phyloP scores from a whole-genome alignment of 2,113 vertebrate genomes.

The Herpetotheres cachinnans region DNA sequence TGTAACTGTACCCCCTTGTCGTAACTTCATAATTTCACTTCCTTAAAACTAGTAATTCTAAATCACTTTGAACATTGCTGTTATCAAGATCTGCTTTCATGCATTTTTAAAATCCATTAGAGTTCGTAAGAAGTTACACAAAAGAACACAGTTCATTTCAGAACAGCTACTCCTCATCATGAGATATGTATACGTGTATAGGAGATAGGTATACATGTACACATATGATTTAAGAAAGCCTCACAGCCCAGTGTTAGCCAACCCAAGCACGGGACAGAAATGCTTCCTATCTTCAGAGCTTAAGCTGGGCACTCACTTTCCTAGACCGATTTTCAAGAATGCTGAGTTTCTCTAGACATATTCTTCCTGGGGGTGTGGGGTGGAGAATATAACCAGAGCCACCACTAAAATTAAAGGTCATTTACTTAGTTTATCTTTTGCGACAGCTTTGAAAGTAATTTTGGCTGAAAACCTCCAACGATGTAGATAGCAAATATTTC shows the following conservation, averaged over 20 bases:
- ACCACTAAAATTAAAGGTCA: background rate
- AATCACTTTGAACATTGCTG: background rate
- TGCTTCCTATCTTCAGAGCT: background rate
- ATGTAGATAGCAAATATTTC: too few relatives aligned
- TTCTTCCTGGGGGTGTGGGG: background rate
- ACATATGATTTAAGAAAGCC: background rate
- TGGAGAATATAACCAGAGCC: background rate
- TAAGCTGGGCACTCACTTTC: background rate
- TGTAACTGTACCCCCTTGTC: background rate
- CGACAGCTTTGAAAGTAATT: background rate
- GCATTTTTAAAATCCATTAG: background rate
- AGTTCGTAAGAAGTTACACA: background rate
- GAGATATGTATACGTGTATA: background rate
- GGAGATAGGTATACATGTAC: accelerated
- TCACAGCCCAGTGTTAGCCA: accelerated
- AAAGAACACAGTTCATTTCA: background rate
- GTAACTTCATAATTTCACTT: background rate
- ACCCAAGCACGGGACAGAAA: background rate
- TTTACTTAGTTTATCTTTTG: background rate
- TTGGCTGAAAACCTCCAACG: background rate
- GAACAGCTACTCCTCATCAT: background rate
- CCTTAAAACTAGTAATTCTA: background rate
- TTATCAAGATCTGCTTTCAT: background rate
- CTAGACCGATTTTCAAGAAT: background rate
- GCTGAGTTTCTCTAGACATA: background rate